Percentiles rank a stretch among this genome's conserved stretches.
Conservation (phyloP, 2,797 vertebrate genomes). For the Eulemur mongoz region DNA sequence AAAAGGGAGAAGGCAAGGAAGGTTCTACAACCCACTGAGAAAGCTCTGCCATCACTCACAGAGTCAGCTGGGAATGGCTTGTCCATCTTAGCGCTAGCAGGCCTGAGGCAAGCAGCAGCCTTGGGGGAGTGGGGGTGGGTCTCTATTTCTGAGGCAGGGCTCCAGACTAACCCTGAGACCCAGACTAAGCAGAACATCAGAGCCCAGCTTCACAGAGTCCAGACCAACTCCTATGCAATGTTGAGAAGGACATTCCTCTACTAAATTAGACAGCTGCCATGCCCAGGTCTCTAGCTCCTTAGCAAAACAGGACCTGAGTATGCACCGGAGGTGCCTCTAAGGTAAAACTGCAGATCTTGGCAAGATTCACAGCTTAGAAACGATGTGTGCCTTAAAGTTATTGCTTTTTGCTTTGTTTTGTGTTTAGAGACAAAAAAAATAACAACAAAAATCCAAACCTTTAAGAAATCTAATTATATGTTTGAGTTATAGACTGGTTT, state of each 20-base stretch:
- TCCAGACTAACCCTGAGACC: background rate
- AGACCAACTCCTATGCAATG: background rate
- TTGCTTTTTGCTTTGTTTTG: constrained; percentile 73
- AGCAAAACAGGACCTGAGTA: background rate
- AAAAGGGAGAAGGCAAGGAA: background rate
- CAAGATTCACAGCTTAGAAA: constrained; percentile 71
- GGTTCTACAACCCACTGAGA: background rate
- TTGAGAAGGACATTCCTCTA: background rate
- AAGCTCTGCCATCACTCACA: background rate
- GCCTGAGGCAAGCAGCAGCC: background rate
- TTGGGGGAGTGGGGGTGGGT: rapidly evolving
- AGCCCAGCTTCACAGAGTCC: background rate
- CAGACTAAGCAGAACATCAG: background rate
- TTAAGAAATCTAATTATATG: constrained; percentile 86
- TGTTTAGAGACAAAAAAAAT: constrained; percentile 62
- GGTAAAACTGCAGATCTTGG: constrained; percentile 15
- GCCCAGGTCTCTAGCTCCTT: background rate
- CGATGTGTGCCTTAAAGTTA: constrained; percentile 63
- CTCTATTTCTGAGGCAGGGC: background rate
- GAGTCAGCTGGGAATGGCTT: rapidly evolving
- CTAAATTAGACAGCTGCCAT: background rate
- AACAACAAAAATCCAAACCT: constrained; percentile 73
- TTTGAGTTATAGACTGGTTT: constrained; percentile 86
- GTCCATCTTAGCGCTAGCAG: background rate
- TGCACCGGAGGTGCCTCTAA: constrained; percentile 3